A percentile compares a stretch with the other conserved stretches of the same genome.
phyloP scores from a whole-genome alignment of 2,797 vertebrate species.

The Galago senegalensis region DNA sequence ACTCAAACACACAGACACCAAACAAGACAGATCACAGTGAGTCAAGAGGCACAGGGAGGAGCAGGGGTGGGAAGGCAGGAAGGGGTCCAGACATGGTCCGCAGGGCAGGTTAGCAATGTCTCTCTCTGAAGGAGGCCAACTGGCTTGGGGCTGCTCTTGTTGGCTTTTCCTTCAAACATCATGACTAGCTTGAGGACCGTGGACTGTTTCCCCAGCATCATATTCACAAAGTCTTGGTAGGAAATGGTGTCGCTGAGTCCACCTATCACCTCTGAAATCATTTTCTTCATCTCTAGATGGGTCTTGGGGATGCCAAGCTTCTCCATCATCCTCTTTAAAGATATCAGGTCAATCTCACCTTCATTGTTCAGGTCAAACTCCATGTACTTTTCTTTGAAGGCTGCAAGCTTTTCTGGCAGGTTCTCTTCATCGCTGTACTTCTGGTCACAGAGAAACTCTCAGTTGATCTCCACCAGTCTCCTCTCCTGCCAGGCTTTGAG shows the following conservation, averaged over 20 bases:
- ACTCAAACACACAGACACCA: background rate
- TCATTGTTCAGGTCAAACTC: too few species aligned
- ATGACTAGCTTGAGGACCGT: conserved; percentile 97
- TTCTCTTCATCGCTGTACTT: too few species aligned
- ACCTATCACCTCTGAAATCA: conserved; percentile 97
- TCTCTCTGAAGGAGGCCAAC: conserved; percentile 96
- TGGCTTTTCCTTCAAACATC: conserved; percentile 98
- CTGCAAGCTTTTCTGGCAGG: too few species aligned
- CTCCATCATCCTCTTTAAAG: conserved; percentile 99
- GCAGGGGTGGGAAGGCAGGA: background rate
- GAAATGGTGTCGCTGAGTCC: conserved; percentile 96
- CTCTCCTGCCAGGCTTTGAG: too few species aligned
- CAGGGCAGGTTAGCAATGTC: conserved; percentile 97
- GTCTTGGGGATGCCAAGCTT: conserved; percentile 98
- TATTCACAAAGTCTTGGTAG: conserved; percentile 97
- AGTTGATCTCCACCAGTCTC: too few species aligned
- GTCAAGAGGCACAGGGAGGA: conserved; percentile 66
- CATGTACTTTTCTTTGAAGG: too few species aligned
- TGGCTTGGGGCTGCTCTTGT: conserved; percentile 90
- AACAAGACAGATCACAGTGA: conserved; percentile 55
- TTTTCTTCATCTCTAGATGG: conserved; percentile 98
- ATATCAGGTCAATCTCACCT: conserved; percentile 93
- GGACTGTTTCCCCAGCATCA: conserved; percentile 98
- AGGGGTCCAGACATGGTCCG: conserved; percentile 49
- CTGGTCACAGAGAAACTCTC: too few species aligned